Conservation (phyloP, 1,140 invertebrate genomes). For the Diachasma alloeum region DNA sequence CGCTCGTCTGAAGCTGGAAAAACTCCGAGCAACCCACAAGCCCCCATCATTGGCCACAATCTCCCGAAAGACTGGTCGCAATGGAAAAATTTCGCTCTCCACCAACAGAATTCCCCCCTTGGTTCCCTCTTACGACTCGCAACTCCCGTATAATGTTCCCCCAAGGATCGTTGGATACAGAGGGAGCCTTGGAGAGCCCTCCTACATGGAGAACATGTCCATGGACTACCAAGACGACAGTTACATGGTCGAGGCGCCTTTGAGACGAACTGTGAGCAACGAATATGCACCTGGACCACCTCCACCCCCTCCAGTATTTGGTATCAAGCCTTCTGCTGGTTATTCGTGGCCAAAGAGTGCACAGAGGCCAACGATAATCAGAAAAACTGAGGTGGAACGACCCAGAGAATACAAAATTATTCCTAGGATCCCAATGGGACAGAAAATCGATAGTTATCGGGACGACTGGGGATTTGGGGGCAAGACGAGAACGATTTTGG, state of each 20-base stretch:
- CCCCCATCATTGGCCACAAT: constrained; percentile 49
- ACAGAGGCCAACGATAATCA: neutral
- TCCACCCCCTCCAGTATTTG: constrained; percentile 61
- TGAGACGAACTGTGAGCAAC: constrained; percentile 61
- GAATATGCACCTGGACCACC: constrained; percentile 59
- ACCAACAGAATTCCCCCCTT: constrained; percentile 61
- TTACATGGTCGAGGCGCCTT: constrained; percentile 52
- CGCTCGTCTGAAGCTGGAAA: constrained; percentile 70
- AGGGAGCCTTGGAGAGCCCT: constrained; percentile 41
- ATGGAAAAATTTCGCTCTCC: constrained; percentile 64
- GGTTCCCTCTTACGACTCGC: constrained; percentile 14
- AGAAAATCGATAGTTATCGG: constrained; percentile 37
- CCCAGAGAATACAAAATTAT: constrained; percentile 53
- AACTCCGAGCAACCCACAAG: constrained; percentile 55
- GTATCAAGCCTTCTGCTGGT: constrained; percentile 47
- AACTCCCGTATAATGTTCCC: neutral
- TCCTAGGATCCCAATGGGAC: constrained; percentile 46
- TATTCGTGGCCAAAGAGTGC: constrained; percentile 55
- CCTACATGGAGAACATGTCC: constrained; percentile 43
- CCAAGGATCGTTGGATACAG: constrained; percentile 45
- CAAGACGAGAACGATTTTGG: constrained; percentile 55
- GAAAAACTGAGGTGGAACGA: constrained; percentile 46
- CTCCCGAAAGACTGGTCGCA: constrained; percentile 63
- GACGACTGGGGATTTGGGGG: constrained; percentile 54
- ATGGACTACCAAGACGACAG: constrained; percentile 49